Base-by-base conservation (phyloP, 2,113 vertebrate species). In the Vidua chalybeata region DNA sequence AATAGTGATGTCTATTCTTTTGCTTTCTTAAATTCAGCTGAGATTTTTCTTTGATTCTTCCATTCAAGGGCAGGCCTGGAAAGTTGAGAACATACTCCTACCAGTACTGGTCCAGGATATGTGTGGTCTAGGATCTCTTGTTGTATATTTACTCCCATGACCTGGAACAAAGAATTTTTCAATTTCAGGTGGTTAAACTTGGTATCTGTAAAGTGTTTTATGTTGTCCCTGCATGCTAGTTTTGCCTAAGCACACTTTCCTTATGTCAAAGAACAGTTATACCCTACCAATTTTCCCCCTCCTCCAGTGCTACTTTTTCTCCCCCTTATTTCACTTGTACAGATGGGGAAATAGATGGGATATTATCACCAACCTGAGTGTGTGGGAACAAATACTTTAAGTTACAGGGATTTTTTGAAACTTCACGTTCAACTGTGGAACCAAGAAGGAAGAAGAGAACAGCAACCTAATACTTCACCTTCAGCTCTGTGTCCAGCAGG, bases 161-260 rank as follows among this genome's bases (percentile, higher is more conserved):
- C 39, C 89, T 97, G 81, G 15, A 97, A 96, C 15, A 10, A 78
- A 96, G 68, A 87, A 67, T 74, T 74, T 69, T 56, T 81, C 15
- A n/a, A 6, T 92, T 69, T 77, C 33, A 58, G 8, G 16, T 76
- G 39, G 16, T 80, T 85, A 45, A 69, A 54, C 26, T 54, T 88
- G 37, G 35, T 15, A 54, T 79, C 39, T 93, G 27, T 84, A n/a
- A 84, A 87, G 20, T 39, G 37, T 62, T 19, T 35, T 76, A 27
- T 39, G 9, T 94, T 83, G 33, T 79, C 21, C 5, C 59, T 46
- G 18, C 31, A 61, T 84, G 45, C 15, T 46, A 52, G 28, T 72
- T 84, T 91, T 14, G 5, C 15, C 1, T 35, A 5, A 43, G 45
- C 22, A 41, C 23, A 43, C 13, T 56, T 79, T 14, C 18, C 33